phyloP scores from a whole-genome alignment of 2,797 vertebrate genomes.

The Muscicapa striata region DNA sequence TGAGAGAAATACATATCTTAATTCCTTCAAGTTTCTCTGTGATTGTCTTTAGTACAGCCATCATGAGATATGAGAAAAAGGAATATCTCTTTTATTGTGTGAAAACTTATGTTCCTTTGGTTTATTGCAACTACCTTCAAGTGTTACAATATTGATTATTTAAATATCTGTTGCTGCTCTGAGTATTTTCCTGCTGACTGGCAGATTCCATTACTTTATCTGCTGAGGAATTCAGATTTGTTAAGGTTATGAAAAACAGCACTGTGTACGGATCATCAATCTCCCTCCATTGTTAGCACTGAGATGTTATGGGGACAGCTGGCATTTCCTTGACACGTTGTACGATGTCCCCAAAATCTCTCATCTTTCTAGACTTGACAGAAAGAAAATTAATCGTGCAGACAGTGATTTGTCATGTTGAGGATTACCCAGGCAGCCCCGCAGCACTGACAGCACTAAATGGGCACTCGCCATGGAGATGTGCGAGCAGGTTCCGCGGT shows the following conservation, averaged over 20 bases:
- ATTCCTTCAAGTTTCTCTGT: background rate
- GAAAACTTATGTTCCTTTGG: conserved; percentile 4
- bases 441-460: background rate
- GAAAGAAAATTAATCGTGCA: conserved; percentile 75
- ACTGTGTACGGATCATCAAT: conserved; percentile 72
- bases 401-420: conserved; percentile 67
- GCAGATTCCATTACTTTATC: conserved; percentile 79
- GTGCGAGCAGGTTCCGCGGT: background rate
- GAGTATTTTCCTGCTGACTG: conserved; percentile 65
- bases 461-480: background rate
- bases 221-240: conserved; percentile 71
- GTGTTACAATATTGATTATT: conserved; percentile 65
- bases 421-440: conserved; percentile 59
- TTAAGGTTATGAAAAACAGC: conserved; percentile 68
- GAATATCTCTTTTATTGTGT: background rate
- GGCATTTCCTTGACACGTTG: conserved; percentile 74
- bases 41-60: background rate
- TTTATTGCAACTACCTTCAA: conserved; percentile 33
- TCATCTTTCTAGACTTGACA: conserved; percentile 75
- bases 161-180: conserved; percentile 50
- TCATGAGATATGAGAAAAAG: background rate
- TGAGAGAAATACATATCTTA: background rate
- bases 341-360: conserved; percentile 72
- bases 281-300: conserved; percentile 63
- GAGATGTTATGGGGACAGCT: conserved; percentile 69